Evolutionary conservation across 2,113 vertebrate genomes (phyloP), one percentile per base, ranked within the genome.

Genomic region (Phasianus colchicus): DNA sequence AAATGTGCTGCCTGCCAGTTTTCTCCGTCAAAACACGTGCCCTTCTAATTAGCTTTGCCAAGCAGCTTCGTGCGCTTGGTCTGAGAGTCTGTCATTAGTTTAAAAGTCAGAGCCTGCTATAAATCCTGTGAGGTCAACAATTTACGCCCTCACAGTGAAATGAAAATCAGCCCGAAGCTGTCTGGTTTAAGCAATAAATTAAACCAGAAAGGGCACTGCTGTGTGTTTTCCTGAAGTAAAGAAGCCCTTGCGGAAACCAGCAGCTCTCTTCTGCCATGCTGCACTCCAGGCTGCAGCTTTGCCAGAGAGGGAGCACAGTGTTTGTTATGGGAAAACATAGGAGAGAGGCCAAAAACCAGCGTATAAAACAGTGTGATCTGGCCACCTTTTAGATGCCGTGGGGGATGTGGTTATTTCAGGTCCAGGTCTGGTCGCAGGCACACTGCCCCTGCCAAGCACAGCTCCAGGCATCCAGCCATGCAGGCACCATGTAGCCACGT

Each of bases 91-190:
- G 86, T 96, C 76, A 91, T 96, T 90, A 94, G 69, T 54, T 83
- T 83, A 66, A 91, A 88, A 92, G 86, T 57, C 0, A 0, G 64
- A 88, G 69, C 22, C 86, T 95, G 75, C 88, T 92, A 7, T 79
- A 93, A 88, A 92, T 58, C 79, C 10, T 4, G 5, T 89, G 61
- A 95, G 83, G 84, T 94, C 90, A 94, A 74, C 83, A 60, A 67
- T 81, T 77, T 34, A 71, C 1, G 0, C 40, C 65, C 20, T 72
- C 4, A 0, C 19, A 45, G 21, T 0, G 0, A 86, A 84, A 84
- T 43, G 42, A 79, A 48, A 81, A 69, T 79, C 89, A 81, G 40
- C 66, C 83, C 63, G 7, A 16, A 80, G 82, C 32, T 70, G 34
- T 52, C 57, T 54, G 30, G 34, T 77, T 90, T n/a, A 78, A 88